Conservation (phyloP, 2,888 invertebrate genomes). For the Coleophora flavipennella region DNA sequence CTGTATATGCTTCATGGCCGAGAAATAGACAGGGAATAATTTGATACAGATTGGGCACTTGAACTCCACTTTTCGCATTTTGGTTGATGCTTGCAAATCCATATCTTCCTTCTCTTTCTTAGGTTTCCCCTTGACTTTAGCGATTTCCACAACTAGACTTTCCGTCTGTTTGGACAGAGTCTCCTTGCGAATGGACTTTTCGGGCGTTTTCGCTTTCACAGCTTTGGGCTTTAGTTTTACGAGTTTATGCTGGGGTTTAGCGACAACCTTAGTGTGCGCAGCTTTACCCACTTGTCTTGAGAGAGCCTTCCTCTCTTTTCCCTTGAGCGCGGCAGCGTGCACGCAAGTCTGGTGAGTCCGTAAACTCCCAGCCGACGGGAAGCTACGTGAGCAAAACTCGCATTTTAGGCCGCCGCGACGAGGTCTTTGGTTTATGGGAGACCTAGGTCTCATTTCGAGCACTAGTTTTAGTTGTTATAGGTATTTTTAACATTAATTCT, state of each 20-base stretch:
- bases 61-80: conserved; percentile 26
- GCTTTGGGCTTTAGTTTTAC: conserved; percentile 12
- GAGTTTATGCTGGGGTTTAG: too few relatives aligned
- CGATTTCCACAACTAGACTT: background rate
- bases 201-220: background rate
- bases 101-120: conserved; percentile 2
- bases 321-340: conserved; percentile 18
- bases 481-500: background rate
- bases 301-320: conserved; percentile 6
- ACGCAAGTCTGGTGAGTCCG: conserved; percentile 29
- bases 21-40: conserved; percentile 32
- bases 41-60: conserved; percentile 41
- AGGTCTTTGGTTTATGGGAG: conserved; percentile 27
- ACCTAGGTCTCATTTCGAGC: conserved; percentile 38
- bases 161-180: background rate
- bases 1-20: conserved; percentile 43
- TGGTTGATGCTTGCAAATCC: background rate
- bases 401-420: conserved; percentile 32
- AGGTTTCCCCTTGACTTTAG: background rate
- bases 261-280: too few relatives aligned
- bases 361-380: conserved; percentile 28
- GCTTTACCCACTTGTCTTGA: background rate
- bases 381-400: conserved; percentile 33
- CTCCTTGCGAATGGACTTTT: background rate
- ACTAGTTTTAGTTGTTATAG: conserved; percentile 12